phyloP scores from a whole-genome alignment of 2,113 vertebrate species.

The Cynocephalus volans region DNA sequence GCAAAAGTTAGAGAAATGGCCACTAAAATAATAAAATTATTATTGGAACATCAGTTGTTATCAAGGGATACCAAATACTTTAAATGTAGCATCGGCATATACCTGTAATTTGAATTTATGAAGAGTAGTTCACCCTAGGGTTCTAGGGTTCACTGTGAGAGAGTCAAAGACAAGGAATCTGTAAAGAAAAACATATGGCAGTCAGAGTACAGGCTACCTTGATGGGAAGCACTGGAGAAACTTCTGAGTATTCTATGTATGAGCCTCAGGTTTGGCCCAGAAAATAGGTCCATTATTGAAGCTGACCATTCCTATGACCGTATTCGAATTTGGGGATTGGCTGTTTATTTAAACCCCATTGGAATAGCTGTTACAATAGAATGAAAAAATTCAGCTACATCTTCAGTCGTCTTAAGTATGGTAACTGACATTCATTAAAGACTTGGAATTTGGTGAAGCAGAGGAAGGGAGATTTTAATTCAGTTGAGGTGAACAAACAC shows the following conservation, averaged over 20 bases:
- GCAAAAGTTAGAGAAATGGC: neutral
- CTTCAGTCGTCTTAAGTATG: neutral
- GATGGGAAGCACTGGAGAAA: neutral
- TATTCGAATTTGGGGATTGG: neutral
- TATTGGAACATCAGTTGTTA: neutral
- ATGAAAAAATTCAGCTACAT: neutral
- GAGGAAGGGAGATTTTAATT: neutral
- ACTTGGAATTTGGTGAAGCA: neutral
- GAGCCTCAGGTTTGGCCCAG: neutral
- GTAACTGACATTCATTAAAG: neutral
- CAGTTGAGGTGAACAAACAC: neutral
- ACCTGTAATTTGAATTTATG: neutral
- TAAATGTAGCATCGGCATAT: neutral
- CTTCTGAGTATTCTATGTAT: fast-evolving
- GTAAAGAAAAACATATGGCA: neutral
- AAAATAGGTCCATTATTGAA: neutral
- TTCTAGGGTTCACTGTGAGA: neutral
- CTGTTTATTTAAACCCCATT: neutral
- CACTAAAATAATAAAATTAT: neutral
- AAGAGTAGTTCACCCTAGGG: neutral
- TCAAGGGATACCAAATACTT: neutral
- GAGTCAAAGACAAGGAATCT: neutral
- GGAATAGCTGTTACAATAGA: neutral
- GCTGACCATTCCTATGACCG: neutral
- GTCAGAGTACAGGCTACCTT: neutral